These are phyloP conservation scores for Lepidurus apus DNA, from an alignment of 1,140 invertebrate species.

Conservation along the genomic window DNA sequence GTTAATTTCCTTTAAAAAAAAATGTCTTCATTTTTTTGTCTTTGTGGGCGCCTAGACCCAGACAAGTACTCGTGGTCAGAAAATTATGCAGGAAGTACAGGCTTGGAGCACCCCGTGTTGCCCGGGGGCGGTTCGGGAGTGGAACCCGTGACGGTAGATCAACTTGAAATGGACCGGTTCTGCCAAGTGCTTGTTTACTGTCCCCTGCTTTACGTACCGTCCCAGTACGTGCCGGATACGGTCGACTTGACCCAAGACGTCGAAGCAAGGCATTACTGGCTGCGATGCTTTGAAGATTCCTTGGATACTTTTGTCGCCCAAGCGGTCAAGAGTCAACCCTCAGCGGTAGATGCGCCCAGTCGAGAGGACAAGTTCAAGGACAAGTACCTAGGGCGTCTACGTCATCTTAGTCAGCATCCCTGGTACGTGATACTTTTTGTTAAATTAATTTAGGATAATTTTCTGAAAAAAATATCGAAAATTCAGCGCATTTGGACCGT, in stretches of 20 bases:
- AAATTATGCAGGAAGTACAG: conserved; percentile 68
- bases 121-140: conserved; percentile 21
- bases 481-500: conserved; percentile 72
- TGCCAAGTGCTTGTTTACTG: conserved; percentile 56
- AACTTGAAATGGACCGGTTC: conserved; percentile 62
- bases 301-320: conserved; percentile 65
- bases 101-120: conserved; percentile 53
- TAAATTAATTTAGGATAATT: background rate
- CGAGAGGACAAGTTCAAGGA: conserved; percentile 75
- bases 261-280: conserved; percentile 84
- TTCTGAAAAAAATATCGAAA: conserved; percentile 26
- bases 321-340: conserved; percentile 69
- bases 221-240: conserved; percentile 76
- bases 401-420: conserved; percentile 70
- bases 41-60: conserved; percentile 45
- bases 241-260: conserved; percentile 77
- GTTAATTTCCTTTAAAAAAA: too few species aligned
- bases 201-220: conserved; percentile 57
- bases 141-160: conserved; percentile 49
- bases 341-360: conserved; percentile 64
- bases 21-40: conserved; percentile 18
- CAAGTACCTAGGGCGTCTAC: conserved; percentile 73
- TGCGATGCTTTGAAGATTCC: conserved; percentile 80
- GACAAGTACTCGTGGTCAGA: conserved; percentile 65
- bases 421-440: conserved; percentile 55